Conservation (phyloP, 2,888 invertebrate species). For the Sycophila texana region DNA sequence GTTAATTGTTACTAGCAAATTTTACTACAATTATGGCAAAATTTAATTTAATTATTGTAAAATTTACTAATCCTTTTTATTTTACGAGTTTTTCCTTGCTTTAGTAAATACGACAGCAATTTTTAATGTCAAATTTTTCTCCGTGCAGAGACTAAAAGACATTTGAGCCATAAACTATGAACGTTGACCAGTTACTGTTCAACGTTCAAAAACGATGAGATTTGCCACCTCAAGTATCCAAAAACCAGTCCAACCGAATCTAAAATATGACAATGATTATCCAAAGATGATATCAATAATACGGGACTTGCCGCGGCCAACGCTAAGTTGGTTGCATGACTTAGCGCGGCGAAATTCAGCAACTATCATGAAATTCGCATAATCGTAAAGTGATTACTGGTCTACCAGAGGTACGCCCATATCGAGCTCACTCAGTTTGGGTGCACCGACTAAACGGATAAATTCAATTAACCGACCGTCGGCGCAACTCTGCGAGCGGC, state of each 20-base stretch:
- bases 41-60: too few relatives aligned
- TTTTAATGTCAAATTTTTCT: too few relatives aligned
- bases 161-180: too few relatives aligned
- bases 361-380: constrained; percentile 21
- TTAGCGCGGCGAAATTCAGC: not conserved
- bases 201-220: not conserved
- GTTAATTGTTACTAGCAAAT: too few relatives aligned
- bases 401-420: not conserved
- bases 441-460: not conserved
- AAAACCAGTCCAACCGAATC: not conserved
- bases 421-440: not conserved
- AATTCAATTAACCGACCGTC: constrained; percentile 16
- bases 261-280: not conserved
- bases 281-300: too few relatives aligned
- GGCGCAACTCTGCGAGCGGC: not conserved
- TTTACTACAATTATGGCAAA: too few relatives aligned
- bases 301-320: not conserved
- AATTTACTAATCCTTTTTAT: too few relatives aligned
- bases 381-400: constrained; percentile 27
- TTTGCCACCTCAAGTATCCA: constrained; percentile 7
- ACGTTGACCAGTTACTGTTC: too few relatives aligned
- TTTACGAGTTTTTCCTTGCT: too few relatives aligned
- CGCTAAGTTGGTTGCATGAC: not conserved
- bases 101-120: too few relatives aligned
- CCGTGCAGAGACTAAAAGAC: too few relatives aligned